Conservation (phyloP, 2,888 invertebrate genomes). For the Lottia scabra region DNA sequence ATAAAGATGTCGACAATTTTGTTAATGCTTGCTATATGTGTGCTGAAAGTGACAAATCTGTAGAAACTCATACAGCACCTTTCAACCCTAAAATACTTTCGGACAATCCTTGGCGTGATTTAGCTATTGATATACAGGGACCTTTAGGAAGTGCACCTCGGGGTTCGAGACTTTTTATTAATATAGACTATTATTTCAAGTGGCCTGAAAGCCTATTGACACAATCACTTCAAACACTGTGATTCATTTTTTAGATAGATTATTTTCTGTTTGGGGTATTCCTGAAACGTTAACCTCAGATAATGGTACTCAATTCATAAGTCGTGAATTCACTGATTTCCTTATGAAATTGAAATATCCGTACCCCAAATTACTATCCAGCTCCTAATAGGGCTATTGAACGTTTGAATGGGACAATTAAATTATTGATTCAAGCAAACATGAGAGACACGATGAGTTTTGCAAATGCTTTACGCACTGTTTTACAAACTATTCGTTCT, state of each 20-base stretch:
- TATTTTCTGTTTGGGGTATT: neutral
- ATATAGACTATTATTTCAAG: neutral
- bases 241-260: neutral
- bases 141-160: neutral
- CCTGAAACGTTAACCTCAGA: neutral
- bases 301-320: neutral
- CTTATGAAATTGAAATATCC: neutral
- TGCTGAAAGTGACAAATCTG: no score
- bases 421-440: neutral
- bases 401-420: neutral
- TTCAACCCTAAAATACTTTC: no score
- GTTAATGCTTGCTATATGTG: neutral
- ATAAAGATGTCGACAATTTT: neutral
- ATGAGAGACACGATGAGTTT: neutral
- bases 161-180: neutral
- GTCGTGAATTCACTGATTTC: neutral
- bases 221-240: no score
- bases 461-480: neutral
- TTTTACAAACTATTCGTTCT: neutral
- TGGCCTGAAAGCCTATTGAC: no score
- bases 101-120: no score
- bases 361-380: neutral
- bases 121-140: no score
- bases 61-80: no score
- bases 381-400: neutral